A percentile compares a stretch with the other conserved stretches of the same genome.
Evolutionary conservation across 2,888 invertebrate genomes (phyloP).

Genomic region (Macrophya annulata): DNA sequence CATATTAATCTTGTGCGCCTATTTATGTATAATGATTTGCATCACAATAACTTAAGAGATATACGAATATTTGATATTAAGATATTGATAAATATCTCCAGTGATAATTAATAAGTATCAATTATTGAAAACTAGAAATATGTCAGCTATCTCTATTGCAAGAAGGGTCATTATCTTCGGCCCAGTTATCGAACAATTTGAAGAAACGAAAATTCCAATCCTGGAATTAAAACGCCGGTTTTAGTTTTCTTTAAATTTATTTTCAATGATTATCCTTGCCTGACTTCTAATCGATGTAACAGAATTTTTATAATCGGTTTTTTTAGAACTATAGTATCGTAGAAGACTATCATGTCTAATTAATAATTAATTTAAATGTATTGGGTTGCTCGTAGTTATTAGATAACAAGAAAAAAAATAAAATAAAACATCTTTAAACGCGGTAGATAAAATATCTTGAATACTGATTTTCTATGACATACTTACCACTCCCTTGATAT

Average conservation of each 20-base stretch:
- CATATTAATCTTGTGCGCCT: slow-evolving; percentile 28
- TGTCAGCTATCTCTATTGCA: neutral
- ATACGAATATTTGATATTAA: slow-evolving; percentile 24
- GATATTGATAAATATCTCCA: neutral
- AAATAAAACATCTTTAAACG: neutral
- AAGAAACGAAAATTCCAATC: neutral
- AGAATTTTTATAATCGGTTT: neutral
- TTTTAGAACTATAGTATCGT: neutral
- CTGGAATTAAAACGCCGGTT: neutral
- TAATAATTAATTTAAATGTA: neutral
- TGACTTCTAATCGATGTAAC: too few species aligned
- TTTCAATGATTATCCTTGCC: neutral
- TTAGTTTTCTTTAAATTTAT: neutral
- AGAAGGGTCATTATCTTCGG: neutral
- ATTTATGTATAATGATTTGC: slow-evolving; percentile 32
- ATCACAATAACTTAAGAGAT: slow-evolving; percentile 28
- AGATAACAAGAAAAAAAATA: neutral
- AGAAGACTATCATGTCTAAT: neutral
- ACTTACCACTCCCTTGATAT: slow-evolving; percentile 76
- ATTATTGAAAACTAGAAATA: neutral
- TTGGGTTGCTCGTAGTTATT: neutral
- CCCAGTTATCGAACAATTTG: neutral
- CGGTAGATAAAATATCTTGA: neutral
- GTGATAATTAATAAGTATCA: neutral
- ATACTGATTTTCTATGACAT: slow-evolving; percentile 58